Percentiles rank a stretch among this genome's conserved stretches.
phyloP scores from a whole-genome alignment of 2,888 invertebrate species.

The Zaprionus bogoriensis region DNA sequence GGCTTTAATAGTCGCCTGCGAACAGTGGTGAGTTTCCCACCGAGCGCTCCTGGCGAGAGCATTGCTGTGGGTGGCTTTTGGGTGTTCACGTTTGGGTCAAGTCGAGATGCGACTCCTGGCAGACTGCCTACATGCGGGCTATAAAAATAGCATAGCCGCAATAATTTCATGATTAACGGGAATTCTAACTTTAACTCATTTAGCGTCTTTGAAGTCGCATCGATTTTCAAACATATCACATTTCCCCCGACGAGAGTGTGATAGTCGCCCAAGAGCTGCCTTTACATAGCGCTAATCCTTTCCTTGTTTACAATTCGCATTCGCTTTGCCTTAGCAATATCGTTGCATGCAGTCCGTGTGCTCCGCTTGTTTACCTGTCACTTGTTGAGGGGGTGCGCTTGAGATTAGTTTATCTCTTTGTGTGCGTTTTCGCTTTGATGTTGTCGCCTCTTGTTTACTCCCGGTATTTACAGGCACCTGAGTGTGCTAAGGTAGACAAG shows the following conservation, averaged over 20 bases:
- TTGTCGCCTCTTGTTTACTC: constrained; percentile 7
- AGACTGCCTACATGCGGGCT: constrained; percentile 1
- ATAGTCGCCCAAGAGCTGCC: background rate
- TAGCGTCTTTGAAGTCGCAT: constrained; percentile 51
- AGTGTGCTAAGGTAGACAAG: background rate
- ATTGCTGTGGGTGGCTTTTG: constrained; percentile 12
- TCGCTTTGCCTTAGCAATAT: constrained; percentile 59
- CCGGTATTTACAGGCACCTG: constrained; percentile 14
- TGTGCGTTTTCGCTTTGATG: constrained; percentile 37
- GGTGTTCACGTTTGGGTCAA: constrained; percentile 56
- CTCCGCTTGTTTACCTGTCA: background rate
- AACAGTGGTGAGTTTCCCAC: constrained; percentile 57
- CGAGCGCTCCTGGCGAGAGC: constrained; percentile 17
- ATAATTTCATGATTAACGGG: constrained; percentile 55
- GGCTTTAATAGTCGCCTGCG: constrained; percentile 58
- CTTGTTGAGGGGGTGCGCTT: background rate
- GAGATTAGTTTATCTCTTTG: constrained; percentile 15
- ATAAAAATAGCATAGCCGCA: constrained; percentile 40
- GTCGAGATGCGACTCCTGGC: constrained; percentile 36
- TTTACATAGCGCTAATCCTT: constrained; percentile 48
- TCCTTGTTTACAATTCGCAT: constrained; percentile 13
- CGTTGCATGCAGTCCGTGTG: constrained; percentile 33
- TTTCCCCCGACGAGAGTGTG: background rate
- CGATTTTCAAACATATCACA: constrained; percentile 42
- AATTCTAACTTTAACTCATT: constrained; percentile 29